These are phyloP conservation scores for Rotaria macrura DNA, from an alignment of 2,888 invertebrate genomes.

Conservation along the genomic window DNA sequence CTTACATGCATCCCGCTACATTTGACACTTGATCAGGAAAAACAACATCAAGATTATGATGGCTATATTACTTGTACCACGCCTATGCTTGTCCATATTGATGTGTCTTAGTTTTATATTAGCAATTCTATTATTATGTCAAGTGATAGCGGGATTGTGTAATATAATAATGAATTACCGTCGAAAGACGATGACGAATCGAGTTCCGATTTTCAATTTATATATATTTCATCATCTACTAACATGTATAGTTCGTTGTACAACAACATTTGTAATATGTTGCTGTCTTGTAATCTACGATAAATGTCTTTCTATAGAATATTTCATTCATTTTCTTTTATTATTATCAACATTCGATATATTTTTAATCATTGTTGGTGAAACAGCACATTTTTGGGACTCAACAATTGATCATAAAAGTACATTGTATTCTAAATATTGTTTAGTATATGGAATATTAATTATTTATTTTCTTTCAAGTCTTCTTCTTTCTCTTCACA, in stretches of 20 bases:
- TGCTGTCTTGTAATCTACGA: not conserved
- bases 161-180: not conserved
- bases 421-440: not conserved
- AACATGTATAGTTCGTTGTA: not conserved
- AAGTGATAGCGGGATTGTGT: not conserved
- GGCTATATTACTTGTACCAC: not conserved
- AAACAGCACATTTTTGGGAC: constrained; percentile 13
- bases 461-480: not conserved
- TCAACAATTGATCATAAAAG: not conserved
- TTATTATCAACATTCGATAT: constrained; percentile 1
- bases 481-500: not conserved
- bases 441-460: not conserved
- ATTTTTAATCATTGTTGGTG: not conserved
- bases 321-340: not conserved
- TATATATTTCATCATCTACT: not conserved
- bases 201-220: not conserved
- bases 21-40: not conserved
- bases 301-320: not conserved
- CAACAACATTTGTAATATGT: not conserved
- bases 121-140: not conserved
- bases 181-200: not conserved
- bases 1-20: not conserved
- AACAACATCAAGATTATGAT: not conserved
- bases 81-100: not conserved
- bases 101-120: not conserved